Conservation (phyloP, 2,797 vertebrate species). For the Spea hammondii region DNA sequence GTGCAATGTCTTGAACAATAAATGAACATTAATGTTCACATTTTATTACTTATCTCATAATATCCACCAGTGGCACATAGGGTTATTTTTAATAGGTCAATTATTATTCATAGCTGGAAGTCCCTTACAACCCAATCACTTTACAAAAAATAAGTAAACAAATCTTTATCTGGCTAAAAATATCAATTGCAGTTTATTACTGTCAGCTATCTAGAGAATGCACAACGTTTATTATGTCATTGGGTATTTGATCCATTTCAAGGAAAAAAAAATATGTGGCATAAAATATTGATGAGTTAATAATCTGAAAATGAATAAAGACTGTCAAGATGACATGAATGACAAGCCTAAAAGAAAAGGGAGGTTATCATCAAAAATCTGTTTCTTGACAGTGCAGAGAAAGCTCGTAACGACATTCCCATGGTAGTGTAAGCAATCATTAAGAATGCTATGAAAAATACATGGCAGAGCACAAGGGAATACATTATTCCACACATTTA, state of each 20-base stretch:
- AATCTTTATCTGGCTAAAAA: too few relatives aligned
- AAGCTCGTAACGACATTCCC: constrained; percentile 22
- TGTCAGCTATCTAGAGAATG: not conserved
- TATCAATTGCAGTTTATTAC: not conserved
- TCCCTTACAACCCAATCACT: not conserved
- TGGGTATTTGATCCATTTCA: not conserved
- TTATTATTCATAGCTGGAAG: not conserved
- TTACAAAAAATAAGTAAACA: too few relatives aligned
- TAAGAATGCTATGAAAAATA: constrained; percentile 28
- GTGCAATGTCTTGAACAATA: not conserved
- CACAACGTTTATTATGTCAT: not conserved
- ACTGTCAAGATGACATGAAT: constrained; percentile 33
- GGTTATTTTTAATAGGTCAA: not conserved
- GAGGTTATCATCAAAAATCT: constrained; percentile 34
- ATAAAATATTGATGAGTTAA: constrained; percentile 4
- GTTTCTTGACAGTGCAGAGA: constrained; percentile 31
- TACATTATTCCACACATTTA: constrained; percentile 3
- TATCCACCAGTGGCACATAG: not conserved
- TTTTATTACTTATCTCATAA: constrained; percentile 11
- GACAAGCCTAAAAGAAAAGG: constrained; percentile 36
- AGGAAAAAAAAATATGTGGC: constrained; percentile 16
- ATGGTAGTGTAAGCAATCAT: constrained; percentile 1
- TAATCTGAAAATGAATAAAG: constrained; percentile 18
- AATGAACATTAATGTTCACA: constrained; percentile 19
- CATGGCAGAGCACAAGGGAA: constrained; percentile 9